These are phyloP conservation scores for Trissolcus brochymenae DNA, from an alignment of 2,888 invertebrate genomes.

Conservation along the genomic window DNA sequence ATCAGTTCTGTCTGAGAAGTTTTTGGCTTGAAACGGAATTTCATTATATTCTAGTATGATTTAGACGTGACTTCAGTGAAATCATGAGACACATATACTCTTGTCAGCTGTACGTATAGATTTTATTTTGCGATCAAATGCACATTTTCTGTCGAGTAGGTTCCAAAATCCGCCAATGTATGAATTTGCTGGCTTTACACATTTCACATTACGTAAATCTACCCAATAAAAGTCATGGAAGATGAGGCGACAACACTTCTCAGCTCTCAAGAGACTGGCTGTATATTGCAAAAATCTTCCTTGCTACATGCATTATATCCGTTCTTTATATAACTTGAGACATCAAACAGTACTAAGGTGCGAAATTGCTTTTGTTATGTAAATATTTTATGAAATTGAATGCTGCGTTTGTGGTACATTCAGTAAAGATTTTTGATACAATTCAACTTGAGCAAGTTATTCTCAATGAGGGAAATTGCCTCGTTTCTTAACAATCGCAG, in stretches of 20 bases:
- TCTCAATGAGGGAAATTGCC: too few relatives aligned
- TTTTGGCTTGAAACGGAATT: slow-evolving; percentile 7
- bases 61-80: slow-evolving; percentile 32
- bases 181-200: slow-evolving; percentile 51
- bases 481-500: background rate
- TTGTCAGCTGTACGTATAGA: slow-evolving; percentile 41
- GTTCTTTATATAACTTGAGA: slow-evolving; percentile 10
- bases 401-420: too few relatives aligned
- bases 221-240: slow-evolving; percentile 49
- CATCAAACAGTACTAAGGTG: too few relatives aligned
- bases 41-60: slow-evolving; percentile 30
- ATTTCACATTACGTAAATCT: slow-evolving; percentile 52
- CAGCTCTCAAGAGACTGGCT: slow-evolving; percentile 36
- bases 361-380: too few relatives aligned
- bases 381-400: too few relatives aligned
- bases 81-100: slow-evolving; percentile 27
- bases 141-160: slow-evolving; percentile 35
- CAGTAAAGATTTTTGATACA: too few relatives aligned
- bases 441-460: too few relatives aligned
- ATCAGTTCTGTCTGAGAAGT: background rate
- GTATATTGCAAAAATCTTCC: slow-evolving; percentile 34
- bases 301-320: slow-evolving; percentile 35
- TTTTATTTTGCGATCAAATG: slow-evolving; percentile 49
- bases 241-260: slow-evolving; percentile 42
- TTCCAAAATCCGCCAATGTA: slow-evolving; percentile 42